These are phyloP conservation scores for Lobophora halterata DNA, from an alignment of 2,888 invertebrate species.

Conservation along the genomic window DNA sequence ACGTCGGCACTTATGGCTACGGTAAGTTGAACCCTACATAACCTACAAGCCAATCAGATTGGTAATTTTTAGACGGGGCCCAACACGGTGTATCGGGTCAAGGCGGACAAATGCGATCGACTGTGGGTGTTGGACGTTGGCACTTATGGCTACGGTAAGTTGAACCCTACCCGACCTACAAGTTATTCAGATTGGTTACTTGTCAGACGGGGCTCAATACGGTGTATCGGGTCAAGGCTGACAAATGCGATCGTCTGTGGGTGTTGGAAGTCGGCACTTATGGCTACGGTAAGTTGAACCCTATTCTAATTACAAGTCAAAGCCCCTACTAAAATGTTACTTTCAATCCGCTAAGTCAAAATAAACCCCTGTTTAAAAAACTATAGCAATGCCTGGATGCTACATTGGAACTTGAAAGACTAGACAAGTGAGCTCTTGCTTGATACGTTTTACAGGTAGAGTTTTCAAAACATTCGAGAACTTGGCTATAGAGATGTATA, in stretches of 20 bases:
- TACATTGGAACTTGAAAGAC: too few relatives aligned
- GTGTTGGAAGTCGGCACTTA: constrained; percentile 91
- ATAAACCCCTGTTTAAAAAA: too few relatives aligned
- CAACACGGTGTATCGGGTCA: constrained; percentile 89
- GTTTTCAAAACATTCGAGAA: too few relatives aligned
- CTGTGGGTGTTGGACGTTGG: constrained; percentile 94
- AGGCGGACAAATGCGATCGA: constrained; percentile 88
- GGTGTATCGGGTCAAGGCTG: constrained; percentile 89
- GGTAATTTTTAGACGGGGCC: constrained; percentile 88
- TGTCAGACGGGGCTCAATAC: constrained; percentile 88
- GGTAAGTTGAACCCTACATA: constrained; percentile 88
- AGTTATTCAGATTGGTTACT: constrained; percentile 86
- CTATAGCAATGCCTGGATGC: too few relatives aligned
- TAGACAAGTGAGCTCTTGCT: too few relatives aligned
- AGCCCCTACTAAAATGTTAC: constrained; percentile 1
- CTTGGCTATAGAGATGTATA: background rate
- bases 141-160: constrained; percentile 87
- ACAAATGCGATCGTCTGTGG: constrained; percentile 90
- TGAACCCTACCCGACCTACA: constrained; percentile 91
- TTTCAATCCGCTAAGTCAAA: too few relatives aligned
- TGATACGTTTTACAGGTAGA: too few relatives aligned
- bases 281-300: constrained; percentile 88
- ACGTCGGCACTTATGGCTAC: constrained; percentile 91
- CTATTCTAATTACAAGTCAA: constrained; percentile 81
- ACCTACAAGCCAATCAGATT: constrained; percentile 86